Evolutionary conservation across 2,113 vertebrate species (phyloP), one percentile per base, ranked within the genome.

Genomic region (Gobius niger): DNA sequence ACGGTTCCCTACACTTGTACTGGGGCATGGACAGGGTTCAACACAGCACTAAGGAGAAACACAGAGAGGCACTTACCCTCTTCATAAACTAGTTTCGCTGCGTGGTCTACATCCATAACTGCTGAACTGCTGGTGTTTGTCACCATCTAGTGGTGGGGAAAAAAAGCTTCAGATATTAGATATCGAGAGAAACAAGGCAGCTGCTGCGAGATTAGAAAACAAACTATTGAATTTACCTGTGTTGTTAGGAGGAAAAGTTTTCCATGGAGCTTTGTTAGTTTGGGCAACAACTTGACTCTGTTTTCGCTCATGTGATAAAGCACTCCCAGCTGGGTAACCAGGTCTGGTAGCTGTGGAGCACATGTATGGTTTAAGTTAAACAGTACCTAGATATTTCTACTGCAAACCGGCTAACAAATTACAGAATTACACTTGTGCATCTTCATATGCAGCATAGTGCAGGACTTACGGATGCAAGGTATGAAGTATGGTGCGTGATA

Each of bases 231-330:
- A 34, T 34, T 83, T 72, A 99, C 98, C 91, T 99, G 96, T 51
- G 94, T 94, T 74, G 93, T 91, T 3, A 99, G 91, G 81, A 99
- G 95, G 75, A 94, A 94, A 14, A 99, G 94, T 61, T 98, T 99
- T 47, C 98, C 98, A 2, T 98, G 93, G 41, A 99, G 93, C 61
- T 95, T 96, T 3, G 94, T 94, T 60, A 99, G 91, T 76, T 96
- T 98, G 76, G 96, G 95, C 69, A 96, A 94, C 70, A 94, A 94
- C 91, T 95, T 98, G 49, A 99, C 96, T 91, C 98, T 91, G 90
- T 95, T 97, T 89, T 99, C 98, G 78, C 99, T 97, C 83, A 98
- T 90, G 83, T 99, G 95, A 70, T 99, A 98, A 0, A 99, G 88
- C 51, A 92, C 93, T 19, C 96, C 96, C 73, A 99, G 89, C 85